Base-by-base conservation (phyloP, 2,113 vertebrate genomes). In the Anas platyrhynchos region DNA sequence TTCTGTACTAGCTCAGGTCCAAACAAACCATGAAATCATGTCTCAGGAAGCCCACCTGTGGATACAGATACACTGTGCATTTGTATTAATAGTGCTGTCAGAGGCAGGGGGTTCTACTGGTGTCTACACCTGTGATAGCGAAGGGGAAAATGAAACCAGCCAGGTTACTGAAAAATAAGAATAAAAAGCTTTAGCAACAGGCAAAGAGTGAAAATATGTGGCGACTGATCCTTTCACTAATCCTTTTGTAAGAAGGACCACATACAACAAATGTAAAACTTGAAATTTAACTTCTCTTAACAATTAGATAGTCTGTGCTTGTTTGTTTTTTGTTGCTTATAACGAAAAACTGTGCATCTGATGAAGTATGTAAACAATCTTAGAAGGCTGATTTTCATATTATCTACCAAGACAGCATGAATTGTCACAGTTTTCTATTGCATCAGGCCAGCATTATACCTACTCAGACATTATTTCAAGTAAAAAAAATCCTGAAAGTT, bases 11-110 rank as follows among this genome's bases (percentile, higher is more conserved):
- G 62, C 6, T 3, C 48, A 25, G 31, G 62, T 31, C 54, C 23
- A 59, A 26, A 2, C 4, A 32, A 59, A 44, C 48, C 52, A 11
- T 2, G 34, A 27, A n/a, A 32, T 62, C 18, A 10, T 1, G 2
- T 23, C n/a, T 44, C 25, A 7, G 11, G 44, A 38, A 79, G 38
- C 61, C 44, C 5, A 3, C 36, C 61, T 34, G 44, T 8, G 36
- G 67, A 10, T 8, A 11, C 46, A 48, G 20, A 48, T 48, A 22
- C 50, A 17, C 41, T 20, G 48, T 36, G 48, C 41, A 50, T 32
- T 41, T 31, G 2, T 1, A 7, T 8, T 11, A 18, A 43, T 8
- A 43, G 36, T 4, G 15, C 16, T 8, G 16, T 3, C 56, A 61
- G 59, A 61, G 44, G 41, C 82, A 82, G 58, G 54, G 29, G 50